Conservation (phyloP, 2,113 vertebrate genomes). For the Lophotis ruficrista region DNA sequence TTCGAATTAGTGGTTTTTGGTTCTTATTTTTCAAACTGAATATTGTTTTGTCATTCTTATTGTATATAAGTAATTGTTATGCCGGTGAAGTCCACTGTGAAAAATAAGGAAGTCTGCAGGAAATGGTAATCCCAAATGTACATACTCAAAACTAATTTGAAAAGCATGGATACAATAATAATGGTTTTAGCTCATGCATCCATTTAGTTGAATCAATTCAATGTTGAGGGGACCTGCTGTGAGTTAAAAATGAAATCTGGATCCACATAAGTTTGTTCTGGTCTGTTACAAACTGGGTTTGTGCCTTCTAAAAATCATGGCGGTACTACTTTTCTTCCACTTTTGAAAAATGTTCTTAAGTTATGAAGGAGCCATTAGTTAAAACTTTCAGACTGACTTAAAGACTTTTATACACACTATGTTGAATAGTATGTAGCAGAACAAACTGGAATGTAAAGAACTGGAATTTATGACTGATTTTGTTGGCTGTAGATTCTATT, state of each 20-base stretch:
- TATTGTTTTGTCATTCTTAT: neutral
- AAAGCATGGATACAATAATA: neutral
- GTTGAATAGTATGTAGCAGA: neutral
- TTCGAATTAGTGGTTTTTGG: neutral
- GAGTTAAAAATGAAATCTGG: neutral
- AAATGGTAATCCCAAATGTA: neutral
- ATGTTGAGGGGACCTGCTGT: neutral
- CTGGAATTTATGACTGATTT: neutral
- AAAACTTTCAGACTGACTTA: neutral
- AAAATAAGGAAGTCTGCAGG: neutral
- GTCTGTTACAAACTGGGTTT: neutral
- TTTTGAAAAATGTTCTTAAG: neutral
- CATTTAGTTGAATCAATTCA: neutral
- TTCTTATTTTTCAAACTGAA: neutral
- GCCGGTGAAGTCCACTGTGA: neutral
- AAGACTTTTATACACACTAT: neutral
- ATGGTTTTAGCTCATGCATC: neutral
- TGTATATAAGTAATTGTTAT: neutral
- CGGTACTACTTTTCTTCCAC: neutral
- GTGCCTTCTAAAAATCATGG: neutral
- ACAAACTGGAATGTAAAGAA: neutral
- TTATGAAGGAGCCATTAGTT: neutral
- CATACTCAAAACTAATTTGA: neutral
- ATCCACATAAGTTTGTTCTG: neutral
- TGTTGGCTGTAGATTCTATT: neutral